Base-by-base conservation (phyloP, 2,888 invertebrate species). In the Bibio marci region DNA sequence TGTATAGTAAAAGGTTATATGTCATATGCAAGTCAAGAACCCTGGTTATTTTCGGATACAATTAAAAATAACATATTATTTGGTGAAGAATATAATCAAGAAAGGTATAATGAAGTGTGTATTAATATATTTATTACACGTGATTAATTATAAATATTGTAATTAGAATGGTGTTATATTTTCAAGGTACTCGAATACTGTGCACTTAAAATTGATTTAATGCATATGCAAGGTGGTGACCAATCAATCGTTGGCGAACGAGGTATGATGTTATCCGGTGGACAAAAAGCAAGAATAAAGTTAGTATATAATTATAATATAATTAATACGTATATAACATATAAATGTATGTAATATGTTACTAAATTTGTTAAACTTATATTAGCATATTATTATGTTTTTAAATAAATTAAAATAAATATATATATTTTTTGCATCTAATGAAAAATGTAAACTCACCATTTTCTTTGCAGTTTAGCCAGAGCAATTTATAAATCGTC, bases 181-280 rank as follows among this genome's bases (percentile, higher is more conserved):
- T 32, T 33, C 4, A 31, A 47, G 47, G 73, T 76, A 1, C 67
- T 76, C 4, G 62, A 65, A 49, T 76, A 73, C 1, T 80, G 80
- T 52, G 76, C 78, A 4, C 62, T 81, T 33, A 70, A 73, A 50
- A 70, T 71, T 53, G 87, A 88, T 55, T 73, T 87, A 51, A 70
- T 75, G 46, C 76, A 76, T 51, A 69, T 80, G 45, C 67, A 72
- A 11, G 68, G 75, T 47, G 77, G 78, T 2, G 81, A 77, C 50
- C 66, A 70, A 57, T 85, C 83, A 0, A 60, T 82, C 33, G 80
- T 88, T 3, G 87, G 87, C n/a, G 85, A 86, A 51, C 64, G 77
- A 48, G 87, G 87, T 12, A 76, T 80, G 13, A 80, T 79, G 22
- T 54, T 83, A n/a, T 79, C 78, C 42, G 82, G 82, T 5, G 80